Evolutionary conservation across 2,888 invertebrate species (phyloP).

Genomic region (Euplagia quadripunctaria): DNA sequence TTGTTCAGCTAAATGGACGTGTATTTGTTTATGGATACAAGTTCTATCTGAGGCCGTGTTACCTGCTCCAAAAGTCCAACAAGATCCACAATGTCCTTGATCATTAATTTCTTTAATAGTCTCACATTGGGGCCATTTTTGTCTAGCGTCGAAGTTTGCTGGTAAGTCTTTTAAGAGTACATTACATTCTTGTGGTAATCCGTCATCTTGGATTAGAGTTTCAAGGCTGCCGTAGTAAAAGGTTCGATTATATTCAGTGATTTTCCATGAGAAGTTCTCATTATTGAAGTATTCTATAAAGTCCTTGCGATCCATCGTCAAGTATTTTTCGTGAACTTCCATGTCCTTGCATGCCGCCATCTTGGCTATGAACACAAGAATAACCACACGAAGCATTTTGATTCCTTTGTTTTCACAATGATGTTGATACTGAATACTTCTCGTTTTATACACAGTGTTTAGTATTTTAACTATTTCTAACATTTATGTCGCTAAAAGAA

Average conservation of each 20-base stretch:
- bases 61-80: conserved; percentile 38
- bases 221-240: neutral
- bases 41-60: conserved; percentile 38
- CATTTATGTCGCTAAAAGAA: neutral
- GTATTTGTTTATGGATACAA: conserved; percentile 33
- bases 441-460: neutral
- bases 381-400: conserved; percentile 13
- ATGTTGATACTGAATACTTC: no score
- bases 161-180: conserved; percentile 20
- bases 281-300: conserved; percentile 44
- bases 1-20: conserved; percentile 32
- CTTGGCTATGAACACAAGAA: conserved; percentile 7
- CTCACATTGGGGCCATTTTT: conserved; percentile 31
- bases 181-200: neutral
- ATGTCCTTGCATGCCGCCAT: conserved; percentile 7
- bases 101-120: conserved; percentile 24
- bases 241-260: conserved; percentile 16
- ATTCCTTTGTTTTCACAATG: neutral
- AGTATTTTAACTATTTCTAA: neutral
- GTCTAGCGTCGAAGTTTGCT: conserved; percentile 31
- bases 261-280: conserved; percentile 34
- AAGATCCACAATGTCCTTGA: conserved; percentile 28
- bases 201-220: neutral
- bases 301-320: conserved; percentile 16
- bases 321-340: conserved; percentile 14